Evolutionary conservation across 2,888 invertebrate genomes (phyloP), one percentile per base, ranked within the genome.

Genomic region (Tromatobia lineatoria): DNA sequence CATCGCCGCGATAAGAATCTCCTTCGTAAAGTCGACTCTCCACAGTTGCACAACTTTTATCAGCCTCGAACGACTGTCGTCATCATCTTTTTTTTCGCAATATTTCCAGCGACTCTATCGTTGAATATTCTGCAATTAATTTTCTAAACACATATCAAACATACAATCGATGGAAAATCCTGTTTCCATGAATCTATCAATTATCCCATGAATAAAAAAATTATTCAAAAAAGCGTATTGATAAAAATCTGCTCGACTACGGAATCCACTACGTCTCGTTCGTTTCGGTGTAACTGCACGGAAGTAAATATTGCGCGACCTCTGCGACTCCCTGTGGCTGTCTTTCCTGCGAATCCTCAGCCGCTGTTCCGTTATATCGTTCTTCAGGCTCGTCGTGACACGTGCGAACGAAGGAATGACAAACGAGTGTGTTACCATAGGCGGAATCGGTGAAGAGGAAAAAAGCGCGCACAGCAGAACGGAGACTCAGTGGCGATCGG

Each of bases 21-120:
- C 34, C 38, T 15, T 47, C 34, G 64, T 38, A 20, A n/a, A 29
- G 18, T 20, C 42, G 64, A 42, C 10, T n/a, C 15, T 3, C 20
- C 38, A 8, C 25, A 15, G 15, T 67, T 67, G 67, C 67, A 25
- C 47, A 67, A 67, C 47, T 13, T 47, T 67, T 67, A 45, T 67
- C 45, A 45, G 18, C 25, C 42, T 20, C 64, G 42, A 20, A 13
- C 6, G 3, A 23, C n/a, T 66, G 42, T 18, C 64, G 38, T 66
- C 64, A 42, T 66, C 42, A 0, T 66, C n/a, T 34, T 61, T n/a
- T 34, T 61, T 34, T 20, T 38, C 42, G 1, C 18, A 7, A 61
- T 34, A 18, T 59, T 59, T 15, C 23, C 11, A 13, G 6, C 59
- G 25, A 1, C 0, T 11, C 18, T 34, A 15, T 61, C 61, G 61